These are phyloP conservation scores for Melanotaenia duboulayi DNA, from an alignment of 2,113 vertebrate genomes.

Conservation along the genomic window DNA sequence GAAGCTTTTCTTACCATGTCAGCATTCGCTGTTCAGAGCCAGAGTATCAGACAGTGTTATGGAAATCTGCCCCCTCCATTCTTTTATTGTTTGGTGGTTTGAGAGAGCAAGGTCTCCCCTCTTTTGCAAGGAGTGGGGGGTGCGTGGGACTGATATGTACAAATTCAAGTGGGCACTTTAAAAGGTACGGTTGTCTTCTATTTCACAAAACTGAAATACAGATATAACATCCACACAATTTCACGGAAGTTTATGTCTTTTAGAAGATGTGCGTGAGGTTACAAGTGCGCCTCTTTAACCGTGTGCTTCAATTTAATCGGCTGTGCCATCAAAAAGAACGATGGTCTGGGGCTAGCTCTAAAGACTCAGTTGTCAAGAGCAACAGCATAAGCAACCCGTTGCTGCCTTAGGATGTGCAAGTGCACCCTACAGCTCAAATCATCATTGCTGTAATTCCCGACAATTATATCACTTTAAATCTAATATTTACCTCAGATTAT, in stretches of 20 bases:
- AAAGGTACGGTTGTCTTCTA: background rate
- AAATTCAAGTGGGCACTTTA: constrained; percentile 50
- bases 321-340: constrained; percentile 26
- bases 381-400: constrained; percentile 51
- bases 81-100: constrained; percentile 70
- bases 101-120: constrained; percentile 32
- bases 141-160: constrained; percentile 53
- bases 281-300: constrained; percentile 10
- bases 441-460: constrained; percentile 2
- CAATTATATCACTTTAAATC: constrained; percentile 5
- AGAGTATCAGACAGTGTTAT: constrained; percentile 67
- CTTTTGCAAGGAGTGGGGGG: constrained; percentile 20
- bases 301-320: constrained; percentile 26
- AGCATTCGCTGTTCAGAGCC: constrained; percentile 28
- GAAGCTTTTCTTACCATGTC: constrained; percentile 57
- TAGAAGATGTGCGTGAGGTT: constrained; percentile 3
- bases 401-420: constrained; percentile 56
- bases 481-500: constrained; percentile 4
- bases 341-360: constrained; percentile 22
- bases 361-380: constrained; percentile 61
- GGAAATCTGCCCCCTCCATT: constrained; percentile 70
- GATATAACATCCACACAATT: background rate
- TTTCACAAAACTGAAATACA: background rate
- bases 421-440: constrained; percentile 13
- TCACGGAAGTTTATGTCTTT: background rate